phyloP scores from a whole-genome alignment of 92 coral and sea anemone genomes.

The Parazoanthus darwini region DNA sequence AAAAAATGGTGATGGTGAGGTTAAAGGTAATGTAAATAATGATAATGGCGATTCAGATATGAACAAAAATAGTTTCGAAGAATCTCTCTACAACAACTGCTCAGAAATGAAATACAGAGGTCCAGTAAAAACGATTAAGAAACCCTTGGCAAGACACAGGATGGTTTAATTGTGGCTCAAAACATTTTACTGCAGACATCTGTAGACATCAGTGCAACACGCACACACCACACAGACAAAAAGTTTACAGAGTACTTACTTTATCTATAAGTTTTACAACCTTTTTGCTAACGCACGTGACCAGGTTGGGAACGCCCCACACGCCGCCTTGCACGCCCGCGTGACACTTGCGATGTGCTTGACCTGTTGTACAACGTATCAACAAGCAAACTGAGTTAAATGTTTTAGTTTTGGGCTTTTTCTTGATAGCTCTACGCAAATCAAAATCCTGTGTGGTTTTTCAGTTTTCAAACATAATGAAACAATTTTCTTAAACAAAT shows the following conservation, averaged over 20 bases:
- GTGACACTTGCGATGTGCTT: constrained; percentile 70
- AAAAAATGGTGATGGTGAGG: neutral
- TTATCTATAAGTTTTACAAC: constrained; percentile 53
- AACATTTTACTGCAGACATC: too few species aligned
- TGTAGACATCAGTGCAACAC: too few species aligned
- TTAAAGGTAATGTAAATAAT: too few species aligned
- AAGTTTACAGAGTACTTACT: constrained; percentile 38
- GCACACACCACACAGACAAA: too few species aligned
- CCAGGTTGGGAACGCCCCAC: constrained; percentile 83
- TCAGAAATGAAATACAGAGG: too few species aligned
- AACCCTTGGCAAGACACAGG: too few species aligned
- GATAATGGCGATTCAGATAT: neutral
- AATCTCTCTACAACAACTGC: too few species aligned
- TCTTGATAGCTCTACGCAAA: neutral
- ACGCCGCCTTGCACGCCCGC: constrained; percentile 66
- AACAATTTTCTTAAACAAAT: too few species aligned
- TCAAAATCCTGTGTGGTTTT: neutral
- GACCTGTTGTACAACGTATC: constrained; percentile 44
- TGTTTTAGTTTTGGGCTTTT: too few species aligned
- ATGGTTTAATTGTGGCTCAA: too few species aligned
- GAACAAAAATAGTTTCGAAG: neutral
- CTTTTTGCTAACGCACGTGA: constrained; percentile 64
- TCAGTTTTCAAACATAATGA: too few species aligned
- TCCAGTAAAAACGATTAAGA: too few species aligned
- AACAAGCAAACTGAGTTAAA: neutral